Percentiles rank a stretch among this genome's conserved stretches.
Evolutionary conservation across 1,140 invertebrate genomes (phyloP).

Genomic region (Anthonomus grandis): DNA sequence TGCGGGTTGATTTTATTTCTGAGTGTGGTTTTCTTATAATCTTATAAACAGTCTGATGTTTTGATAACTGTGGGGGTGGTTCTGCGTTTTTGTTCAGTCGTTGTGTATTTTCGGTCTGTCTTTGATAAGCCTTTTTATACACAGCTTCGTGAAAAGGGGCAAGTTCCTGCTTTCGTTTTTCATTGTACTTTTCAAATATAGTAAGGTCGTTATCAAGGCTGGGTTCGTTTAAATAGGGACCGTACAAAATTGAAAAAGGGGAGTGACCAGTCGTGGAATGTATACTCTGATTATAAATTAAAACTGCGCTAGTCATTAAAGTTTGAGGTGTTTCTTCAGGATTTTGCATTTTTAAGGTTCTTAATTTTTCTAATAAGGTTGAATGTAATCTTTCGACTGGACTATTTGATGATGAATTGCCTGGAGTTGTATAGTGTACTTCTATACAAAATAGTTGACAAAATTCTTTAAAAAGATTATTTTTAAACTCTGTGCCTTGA

Average conservation of each 20-base stretch:
- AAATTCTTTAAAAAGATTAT: conserved; percentile 33
- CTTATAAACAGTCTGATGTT: too few species aligned
- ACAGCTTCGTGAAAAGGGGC: too few species aligned
- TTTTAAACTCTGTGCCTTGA: conserved; percentile 32
- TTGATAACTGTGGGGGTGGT: too few species aligned
- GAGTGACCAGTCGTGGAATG: conserved; percentile 24
- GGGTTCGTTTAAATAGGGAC: too few species aligned
- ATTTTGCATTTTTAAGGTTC: conserved; percentile 20
- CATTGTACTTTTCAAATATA: too few species aligned
- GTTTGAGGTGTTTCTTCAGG: conserved; percentile 4
- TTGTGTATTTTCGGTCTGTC: too few species aligned
- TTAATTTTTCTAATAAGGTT: conserved; percentile 28
- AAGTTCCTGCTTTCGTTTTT: too few species aligned
- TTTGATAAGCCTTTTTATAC: too few species aligned
- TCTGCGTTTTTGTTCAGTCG: too few species aligned
- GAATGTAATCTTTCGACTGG: conserved; percentile 35
- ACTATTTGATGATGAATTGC: conserved; percentile 26
- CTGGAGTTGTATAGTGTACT: conserved; percentile 25
- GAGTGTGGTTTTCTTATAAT: too few species aligned
- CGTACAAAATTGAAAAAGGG: conserved; percentile 33
- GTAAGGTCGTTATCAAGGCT: too few species aligned
- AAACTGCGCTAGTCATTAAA: conserved; percentile 27
- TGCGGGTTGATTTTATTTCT: too few species aligned
- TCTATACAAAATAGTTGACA: conserved; percentile 28
- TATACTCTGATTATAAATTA: conserved; percentile 31